These are phyloP conservation scores for Periplaneta americana DNA, from an alignment of 1,140 invertebrate species.

Conservation along the genomic window DNA sequence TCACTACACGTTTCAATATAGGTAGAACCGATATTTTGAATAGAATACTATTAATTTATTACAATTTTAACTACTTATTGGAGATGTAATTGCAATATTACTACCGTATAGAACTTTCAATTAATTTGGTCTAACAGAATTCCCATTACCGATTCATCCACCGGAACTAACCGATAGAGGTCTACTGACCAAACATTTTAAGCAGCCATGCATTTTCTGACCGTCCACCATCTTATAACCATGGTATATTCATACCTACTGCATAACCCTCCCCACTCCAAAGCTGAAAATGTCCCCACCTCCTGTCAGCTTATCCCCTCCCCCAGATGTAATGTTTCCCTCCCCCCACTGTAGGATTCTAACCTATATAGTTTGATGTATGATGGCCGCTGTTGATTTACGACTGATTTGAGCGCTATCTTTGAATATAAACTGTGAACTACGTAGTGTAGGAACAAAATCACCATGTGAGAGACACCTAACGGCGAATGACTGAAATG, in stretches of 20 bases:
- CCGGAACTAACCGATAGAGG: neutral
- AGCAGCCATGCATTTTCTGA: neutral
- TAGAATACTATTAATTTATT: no score
- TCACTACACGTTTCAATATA: no score
- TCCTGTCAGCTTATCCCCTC: conserved; percentile 9
- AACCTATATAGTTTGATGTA: conserved; percentile 5
- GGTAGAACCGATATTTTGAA: no score
- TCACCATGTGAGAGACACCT: neutral
- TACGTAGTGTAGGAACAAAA: neutral
- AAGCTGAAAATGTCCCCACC: neutral
- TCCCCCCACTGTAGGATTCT: neutral
- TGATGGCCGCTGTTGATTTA: conserved; percentile 15
- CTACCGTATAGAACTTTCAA: no score
- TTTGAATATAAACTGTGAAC: neutral
- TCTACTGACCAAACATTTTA: neutral
- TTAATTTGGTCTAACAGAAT: neutral
- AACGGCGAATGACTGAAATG: neutral
- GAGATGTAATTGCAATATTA: no score
- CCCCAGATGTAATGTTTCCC: neutral
- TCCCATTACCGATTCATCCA: neutral
- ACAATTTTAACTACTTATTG: no score
- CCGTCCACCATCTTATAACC: neutral
- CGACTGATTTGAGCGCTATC: conserved; percentile 1
- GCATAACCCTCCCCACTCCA: neutral
- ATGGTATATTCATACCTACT: neutral